These are phyloP conservation scores for Australoheros facetus DNA, from an alignment of 2,797 vertebrate species.

Conservation along the genomic window DNA sequence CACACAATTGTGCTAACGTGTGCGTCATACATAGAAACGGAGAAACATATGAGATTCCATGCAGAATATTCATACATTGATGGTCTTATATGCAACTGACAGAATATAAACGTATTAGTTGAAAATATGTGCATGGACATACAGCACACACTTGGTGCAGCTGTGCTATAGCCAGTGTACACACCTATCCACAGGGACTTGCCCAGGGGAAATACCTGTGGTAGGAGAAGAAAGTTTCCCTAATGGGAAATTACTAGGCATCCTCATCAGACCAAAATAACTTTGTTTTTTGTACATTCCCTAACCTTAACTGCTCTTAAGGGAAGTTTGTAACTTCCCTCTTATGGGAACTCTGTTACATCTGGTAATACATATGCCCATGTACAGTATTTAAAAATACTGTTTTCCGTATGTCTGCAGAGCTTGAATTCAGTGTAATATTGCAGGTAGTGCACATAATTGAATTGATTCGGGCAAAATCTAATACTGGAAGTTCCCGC, in stretches of 20 bases:
- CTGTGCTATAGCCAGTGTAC: conserved; percentile 39
- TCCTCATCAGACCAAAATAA: conserved; percentile 57
- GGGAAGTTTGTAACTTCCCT: conserved; percentile 54
- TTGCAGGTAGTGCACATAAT: background rate
- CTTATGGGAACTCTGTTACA: conserved; percentile 55
- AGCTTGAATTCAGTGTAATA: background rate
- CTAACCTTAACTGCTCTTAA: conserved; percentile 44
- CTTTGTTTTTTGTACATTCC: conserved; percentile 36
- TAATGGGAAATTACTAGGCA: conserved; percentile 66
- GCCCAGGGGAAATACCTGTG: conserved; percentile 71
- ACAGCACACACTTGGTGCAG: conserved; percentile 28
- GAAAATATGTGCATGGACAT: conserved; percentile 9
- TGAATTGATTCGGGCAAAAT: background rate
- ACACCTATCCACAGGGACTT: conserved; percentile 51
- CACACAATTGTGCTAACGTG: background rate
- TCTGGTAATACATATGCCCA: background rate
- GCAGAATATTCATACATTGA: background rate
- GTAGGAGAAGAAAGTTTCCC: conserved; percentile 65
- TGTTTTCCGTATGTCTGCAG: background rate
- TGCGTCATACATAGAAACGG: background rate
- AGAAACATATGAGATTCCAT: background rate
- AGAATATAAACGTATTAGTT: background rate
- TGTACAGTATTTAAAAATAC: background rate
- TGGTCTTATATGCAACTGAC: background rate
- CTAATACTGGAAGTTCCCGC: background rate